Evolutionary conservation across 2,113 vertebrate genomes (phyloP).

Genomic region (Podilymbus podiceps): DNA sequence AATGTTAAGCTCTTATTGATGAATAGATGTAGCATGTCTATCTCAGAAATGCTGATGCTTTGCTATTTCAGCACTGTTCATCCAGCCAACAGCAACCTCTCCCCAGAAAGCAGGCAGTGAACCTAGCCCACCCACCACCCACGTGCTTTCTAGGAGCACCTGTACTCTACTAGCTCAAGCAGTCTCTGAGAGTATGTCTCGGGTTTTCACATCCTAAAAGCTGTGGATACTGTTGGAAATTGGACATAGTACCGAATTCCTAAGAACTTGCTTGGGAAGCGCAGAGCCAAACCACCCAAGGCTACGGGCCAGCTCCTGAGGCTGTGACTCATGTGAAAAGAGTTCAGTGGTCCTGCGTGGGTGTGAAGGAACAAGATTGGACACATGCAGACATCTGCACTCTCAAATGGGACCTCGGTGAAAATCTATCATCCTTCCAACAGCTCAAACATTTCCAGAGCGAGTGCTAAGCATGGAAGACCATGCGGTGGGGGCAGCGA

Average conservation of each 20-base stretch:
- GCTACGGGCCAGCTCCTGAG: neutral
- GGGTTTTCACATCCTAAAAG: neutral
- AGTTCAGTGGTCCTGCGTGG: neutral
- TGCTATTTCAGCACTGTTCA: neutral
- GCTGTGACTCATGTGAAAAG: neutral
- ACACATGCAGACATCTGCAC: neutral
- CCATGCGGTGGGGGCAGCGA: neutral
- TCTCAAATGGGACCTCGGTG: neutral
- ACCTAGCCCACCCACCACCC: neutral
- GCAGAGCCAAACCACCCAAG: neutral
- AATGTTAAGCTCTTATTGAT: neutral
- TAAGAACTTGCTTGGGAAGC: neutral
- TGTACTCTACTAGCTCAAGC: neutral
- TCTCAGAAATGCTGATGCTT: neutral
- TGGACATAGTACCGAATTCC: neutral
- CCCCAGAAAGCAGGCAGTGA: neutral
- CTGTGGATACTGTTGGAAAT: neutral
- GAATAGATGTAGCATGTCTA: neutral
- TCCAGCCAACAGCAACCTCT: neutral
- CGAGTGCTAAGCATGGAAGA: fast-evolving
- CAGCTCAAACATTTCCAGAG: neutral
- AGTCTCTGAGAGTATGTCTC: neutral
- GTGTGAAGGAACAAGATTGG: neutral
- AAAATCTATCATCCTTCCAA: neutral
- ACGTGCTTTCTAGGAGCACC: neutral